Evolutionary conservation across 2,888 invertebrate genomes (phyloP).

Genomic region (Lypha dubia): DNA sequence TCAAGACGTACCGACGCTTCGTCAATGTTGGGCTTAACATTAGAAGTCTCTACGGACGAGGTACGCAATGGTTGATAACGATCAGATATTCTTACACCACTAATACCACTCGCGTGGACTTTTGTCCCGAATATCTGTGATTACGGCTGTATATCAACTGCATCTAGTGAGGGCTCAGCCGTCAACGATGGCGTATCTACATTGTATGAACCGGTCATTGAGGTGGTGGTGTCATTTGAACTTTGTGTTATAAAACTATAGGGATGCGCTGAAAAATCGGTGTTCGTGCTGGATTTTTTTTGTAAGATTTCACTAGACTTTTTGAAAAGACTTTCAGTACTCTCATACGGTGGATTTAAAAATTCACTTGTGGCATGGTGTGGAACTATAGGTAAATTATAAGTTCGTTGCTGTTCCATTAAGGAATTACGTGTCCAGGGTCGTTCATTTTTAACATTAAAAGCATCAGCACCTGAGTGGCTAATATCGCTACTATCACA

Average conservation of each 20-base stretch:
- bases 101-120: conserved; percentile 73
- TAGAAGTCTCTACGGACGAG: conserved; percentile 80
- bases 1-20: conserved; percentile 77
- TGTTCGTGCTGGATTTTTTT: conserved; percentile 83
- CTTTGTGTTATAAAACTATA: conserved; percentile 83
- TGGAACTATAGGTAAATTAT: conserved; percentile 79
- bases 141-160: conserved; percentile 77
- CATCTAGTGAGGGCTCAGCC: conserved; percentile 82
- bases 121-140: conserved; percentile 59
- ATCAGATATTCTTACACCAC: conserved; percentile 75
- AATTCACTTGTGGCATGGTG: conserved; percentile 81
- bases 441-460: conserved; percentile 79
- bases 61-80: conserved; percentile 81
- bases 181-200: conserved; percentile 83
- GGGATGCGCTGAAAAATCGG: conserved; percentile 83
- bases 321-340: conserved; percentile 79
- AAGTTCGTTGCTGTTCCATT: conserved; percentile 80
- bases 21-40: conserved; percentile 75
- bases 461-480: conserved; percentile 74
- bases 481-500: conserved; percentile 77
- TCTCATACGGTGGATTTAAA: conserved; percentile 81
- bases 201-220: conserved; percentile 83
- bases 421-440: conserved; percentile 81
- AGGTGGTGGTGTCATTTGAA: conserved; percentile 83
- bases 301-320: conserved; percentile 83